phyloP scores from a whole-genome alignment of 1,140 invertebrate species.

The Pectinophora gossypiella region DNA sequence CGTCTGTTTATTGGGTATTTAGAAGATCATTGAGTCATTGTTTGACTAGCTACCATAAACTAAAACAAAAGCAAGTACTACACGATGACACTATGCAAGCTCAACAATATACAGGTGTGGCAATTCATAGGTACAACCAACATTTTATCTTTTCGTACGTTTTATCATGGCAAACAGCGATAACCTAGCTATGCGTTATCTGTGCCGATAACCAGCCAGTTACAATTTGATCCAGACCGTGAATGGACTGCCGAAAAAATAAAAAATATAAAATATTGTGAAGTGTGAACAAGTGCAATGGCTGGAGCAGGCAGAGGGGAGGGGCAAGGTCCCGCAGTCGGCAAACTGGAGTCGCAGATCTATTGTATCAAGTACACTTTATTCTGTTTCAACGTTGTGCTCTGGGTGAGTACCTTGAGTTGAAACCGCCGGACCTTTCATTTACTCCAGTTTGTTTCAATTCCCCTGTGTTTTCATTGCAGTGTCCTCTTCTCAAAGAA shows the following conservation, averaged over 20 bases:
- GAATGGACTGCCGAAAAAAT: slow-evolving; percentile 33
- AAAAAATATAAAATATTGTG: slow-evolving; percentile 15
- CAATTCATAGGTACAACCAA: slow-evolving; percentile 35
- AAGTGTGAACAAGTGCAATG: slow-evolving; percentile 40
- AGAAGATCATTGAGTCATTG: no score
- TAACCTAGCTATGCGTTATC: slow-evolving; percentile 61
- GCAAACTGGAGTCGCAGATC: slow-evolving; percentile 80
- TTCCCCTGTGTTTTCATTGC: background rate
- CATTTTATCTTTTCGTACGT: slow-evolving; percentile 45
- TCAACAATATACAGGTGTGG: slow-evolving; percentile 63
- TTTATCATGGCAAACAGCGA: slow-evolving; percentile 66
- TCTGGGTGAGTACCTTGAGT: slow-evolving; percentile 77
- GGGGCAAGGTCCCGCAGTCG: slow-evolving; percentile 60
- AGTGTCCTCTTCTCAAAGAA: background rate
- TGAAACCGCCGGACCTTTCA: background rate
- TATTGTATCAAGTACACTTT: slow-evolving; percentile 82
- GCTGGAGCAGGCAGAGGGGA: slow-evolving; percentile 58
- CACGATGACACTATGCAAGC: no score
- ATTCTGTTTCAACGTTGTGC: slow-evolving; percentile 82
- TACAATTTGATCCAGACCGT: slow-evolving; percentile 37
- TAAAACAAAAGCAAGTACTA: no score
- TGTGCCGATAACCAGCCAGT: slow-evolving; percentile 53
- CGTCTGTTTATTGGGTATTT: no score
- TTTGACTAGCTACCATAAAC: no score
- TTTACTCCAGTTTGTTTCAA: background rate